A percentile compares a stretch with the other conserved stretches of the same genome.
These are phyloP conservation scores for Pseudomyrmex flavicornis DNA, from an alignment of 1,140 invertebrate genomes.

Conservation along the genomic window DNA sequence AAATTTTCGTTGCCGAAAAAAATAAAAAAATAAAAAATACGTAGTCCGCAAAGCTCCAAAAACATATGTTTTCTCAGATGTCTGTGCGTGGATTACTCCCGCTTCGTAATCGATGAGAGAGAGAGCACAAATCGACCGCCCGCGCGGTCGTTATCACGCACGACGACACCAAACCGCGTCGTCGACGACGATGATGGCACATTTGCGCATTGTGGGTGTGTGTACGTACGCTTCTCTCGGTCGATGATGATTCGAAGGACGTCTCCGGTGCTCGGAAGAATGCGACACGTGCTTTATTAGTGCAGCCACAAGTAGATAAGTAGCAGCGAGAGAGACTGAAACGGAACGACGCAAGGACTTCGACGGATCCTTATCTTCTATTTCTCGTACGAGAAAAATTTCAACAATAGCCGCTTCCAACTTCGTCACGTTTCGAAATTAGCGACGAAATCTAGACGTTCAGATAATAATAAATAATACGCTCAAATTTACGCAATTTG, in stretches of 20 bases:
- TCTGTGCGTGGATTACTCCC: no score
- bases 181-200: constrained; percentile 21
- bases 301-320: constrained; percentile 66
- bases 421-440: neutral
- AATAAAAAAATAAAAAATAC: neutral
- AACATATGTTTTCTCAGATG: no score
- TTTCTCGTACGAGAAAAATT: neutral
- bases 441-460: no score
- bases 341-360: constrained; percentile 67
- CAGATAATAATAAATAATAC: neutral
- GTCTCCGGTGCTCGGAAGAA: constrained; percentile 65
- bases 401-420: neutral
- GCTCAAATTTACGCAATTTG: neutral
- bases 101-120: no score
- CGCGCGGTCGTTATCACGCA: constrained; percentile 2
- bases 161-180: neutral
- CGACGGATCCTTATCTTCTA: neutral
- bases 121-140: neutral
- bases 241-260: constrained; percentile 47
- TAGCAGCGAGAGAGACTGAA: constrained; percentile 63
- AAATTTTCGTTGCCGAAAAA: no score
- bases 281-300: constrained; percentile 65
- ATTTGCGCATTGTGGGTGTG: constrained; percentile 37
- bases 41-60: neutral
- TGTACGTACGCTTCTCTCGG: constrained; percentile 58